phyloP scores from a whole-genome alignment of 2,113 vertebrate genomes.

The Vidua macroura region DNA sequence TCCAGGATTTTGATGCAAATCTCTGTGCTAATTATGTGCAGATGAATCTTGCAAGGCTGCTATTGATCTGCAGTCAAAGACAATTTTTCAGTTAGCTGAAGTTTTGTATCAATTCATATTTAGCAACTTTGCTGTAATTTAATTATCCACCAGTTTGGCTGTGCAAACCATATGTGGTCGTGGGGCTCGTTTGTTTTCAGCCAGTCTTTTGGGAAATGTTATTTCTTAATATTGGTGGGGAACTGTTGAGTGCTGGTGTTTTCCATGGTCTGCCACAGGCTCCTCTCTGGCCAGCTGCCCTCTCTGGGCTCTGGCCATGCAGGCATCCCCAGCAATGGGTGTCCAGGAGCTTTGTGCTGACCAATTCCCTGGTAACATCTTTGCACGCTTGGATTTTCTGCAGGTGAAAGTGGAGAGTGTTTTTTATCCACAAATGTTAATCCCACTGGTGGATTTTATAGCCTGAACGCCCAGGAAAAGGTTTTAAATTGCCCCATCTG shows the following conservation, averaged over 20 bases:
- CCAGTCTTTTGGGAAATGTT: neutral
- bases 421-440: neutral
- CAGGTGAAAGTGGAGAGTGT: neutral
- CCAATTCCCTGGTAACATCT: too few species aligned
- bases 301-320: neutral
- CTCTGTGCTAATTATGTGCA: slow-evolving; percentile 88
- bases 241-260: neutral
- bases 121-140: slow-evolving; percentile 88
- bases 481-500: neutral
- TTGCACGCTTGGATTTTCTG: neutral
- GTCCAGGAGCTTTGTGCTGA: neutral
- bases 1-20: slow-evolving; percentile 93
- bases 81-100: slow-evolving; percentile 88
- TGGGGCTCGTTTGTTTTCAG: neutral
- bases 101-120: slow-evolving; percentile 81
- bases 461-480: neutral
- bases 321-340: neutral
- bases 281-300: neutral
- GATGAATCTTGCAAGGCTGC: slow-evolving; percentile 81
- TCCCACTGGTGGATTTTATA: neutral
- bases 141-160: slow-evolving; percentile 77
- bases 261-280: neutral
- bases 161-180: slow-evolving; percentile 11
- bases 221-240: neutral
- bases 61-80: slow-evolving; percentile 88